phyloP scores from a whole-genome alignment of 1,140 invertebrate species.

The Halesus radiatus region DNA sequence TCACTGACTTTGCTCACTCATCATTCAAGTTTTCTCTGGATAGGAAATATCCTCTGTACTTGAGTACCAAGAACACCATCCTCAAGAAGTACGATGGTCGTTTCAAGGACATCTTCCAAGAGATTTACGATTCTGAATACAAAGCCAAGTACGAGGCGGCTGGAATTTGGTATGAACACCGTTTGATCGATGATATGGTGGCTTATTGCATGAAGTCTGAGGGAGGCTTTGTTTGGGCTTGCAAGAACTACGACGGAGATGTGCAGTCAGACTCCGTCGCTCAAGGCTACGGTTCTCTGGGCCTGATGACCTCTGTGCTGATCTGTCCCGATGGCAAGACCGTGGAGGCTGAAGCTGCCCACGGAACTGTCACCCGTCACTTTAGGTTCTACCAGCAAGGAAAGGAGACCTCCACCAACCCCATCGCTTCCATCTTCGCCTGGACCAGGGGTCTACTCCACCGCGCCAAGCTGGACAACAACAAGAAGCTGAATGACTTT shows the following conservation, averaged over 20 bases:
- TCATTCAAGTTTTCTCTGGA: conserved; percentile 93
- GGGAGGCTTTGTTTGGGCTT: conserved; percentile 99
- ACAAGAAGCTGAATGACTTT: conserved; percentile 82
- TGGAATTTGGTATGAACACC: conserved; percentile 96
- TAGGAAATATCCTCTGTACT: conserved; percentile 90
- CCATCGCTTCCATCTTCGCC: conserved; percentile 98
- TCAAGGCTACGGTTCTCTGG: conserved; percentile 93
- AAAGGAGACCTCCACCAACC: conserved; percentile 97
- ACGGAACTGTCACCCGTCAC: conserved; percentile 97
- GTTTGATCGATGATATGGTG: conserved; percentile 99
- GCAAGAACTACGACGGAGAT: conserved; percentile 99
- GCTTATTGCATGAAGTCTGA: conserved; percentile 98
- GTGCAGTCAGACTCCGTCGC: conserved; percentile 98
- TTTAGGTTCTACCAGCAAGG: conserved; percentile 95
- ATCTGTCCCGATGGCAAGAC: conserved; percentile 97
- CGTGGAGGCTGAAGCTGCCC: conserved; percentile 97
- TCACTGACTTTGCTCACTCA: conserved; percentile 92
- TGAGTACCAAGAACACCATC: conserved; percentile 99
- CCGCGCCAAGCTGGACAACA: conserved; percentile 93
- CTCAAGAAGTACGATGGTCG: conserved; percentile 98
- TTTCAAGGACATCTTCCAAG: conserved; percentile 99
- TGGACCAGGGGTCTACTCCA: conserved; percentile 95
- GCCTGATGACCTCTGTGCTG: conserved; percentile 96
- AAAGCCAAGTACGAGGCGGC: conserved; percentile 87
- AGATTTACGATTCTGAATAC: conserved; percentile 95